These are phyloP conservation scores for Lonchura striata DNA, from an alignment of 2,113 vertebrate genomes.

Conservation along the genomic window DNA sequence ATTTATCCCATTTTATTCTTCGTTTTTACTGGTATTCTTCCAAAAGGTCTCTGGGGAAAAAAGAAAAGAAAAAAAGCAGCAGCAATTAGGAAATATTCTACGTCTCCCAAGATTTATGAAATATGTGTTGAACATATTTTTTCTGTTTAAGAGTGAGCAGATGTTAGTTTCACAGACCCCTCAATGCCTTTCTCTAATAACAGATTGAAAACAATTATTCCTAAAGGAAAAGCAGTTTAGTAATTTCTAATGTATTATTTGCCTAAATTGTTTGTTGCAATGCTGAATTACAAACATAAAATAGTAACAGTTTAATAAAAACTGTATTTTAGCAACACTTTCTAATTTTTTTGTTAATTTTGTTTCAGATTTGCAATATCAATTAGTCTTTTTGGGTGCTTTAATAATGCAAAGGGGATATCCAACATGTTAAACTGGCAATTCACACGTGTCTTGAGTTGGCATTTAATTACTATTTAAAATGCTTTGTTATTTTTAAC, in stretches of 20 bases:
- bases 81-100: conserved; percentile 18
- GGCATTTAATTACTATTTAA: background rate
- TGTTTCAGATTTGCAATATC: background rate
- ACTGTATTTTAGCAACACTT: background rate
- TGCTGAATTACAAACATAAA: background rate
- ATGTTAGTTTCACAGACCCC: background rate
- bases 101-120: background rate
- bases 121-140: background rate
- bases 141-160: conserved; percentile 1
- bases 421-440: background rate
- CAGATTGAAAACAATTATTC: conserved; percentile 29
- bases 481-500: background rate
- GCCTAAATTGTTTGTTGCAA: background rate
- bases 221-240: conserved; percentile 3
- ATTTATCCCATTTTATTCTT: conserved; percentile 51
- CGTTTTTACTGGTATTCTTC: conserved; percentile 63
- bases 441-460: background rate
- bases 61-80: background rate
- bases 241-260: background rate
- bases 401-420: background rate
- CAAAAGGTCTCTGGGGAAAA: conserved; percentile 71
- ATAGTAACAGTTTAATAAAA: background rate
- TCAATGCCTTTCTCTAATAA: background rate
- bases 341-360: background rate
- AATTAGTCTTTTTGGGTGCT: background rate